Evolutionary conservation across 2,888 invertebrate genomes (phyloP).

Genomic region (Drosophila paramelanica): DNA sequence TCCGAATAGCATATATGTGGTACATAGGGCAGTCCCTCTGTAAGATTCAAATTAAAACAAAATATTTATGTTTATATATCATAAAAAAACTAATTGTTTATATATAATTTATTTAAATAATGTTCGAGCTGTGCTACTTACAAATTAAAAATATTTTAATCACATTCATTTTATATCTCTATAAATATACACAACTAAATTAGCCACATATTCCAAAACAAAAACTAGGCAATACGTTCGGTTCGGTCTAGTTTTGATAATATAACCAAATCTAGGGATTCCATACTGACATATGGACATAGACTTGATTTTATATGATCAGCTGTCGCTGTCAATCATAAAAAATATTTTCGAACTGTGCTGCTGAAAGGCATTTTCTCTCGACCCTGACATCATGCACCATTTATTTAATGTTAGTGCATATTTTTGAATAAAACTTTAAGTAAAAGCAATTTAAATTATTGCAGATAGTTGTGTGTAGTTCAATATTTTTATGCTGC

Average conservation of each 20-base stretch:
- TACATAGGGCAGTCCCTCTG: conserved; percentile 85
- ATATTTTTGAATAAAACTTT: conserved; percentile 39
- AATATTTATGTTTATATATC: too few relatives aligned
- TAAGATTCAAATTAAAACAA: neutral
- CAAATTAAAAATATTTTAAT: too few relatives aligned
- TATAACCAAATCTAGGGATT: conserved; percentile 41
- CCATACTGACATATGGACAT: conserved; percentile 33
- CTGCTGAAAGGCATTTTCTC: conserved; percentile 21
- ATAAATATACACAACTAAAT: neutral
- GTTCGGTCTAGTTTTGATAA: conserved; percentile 4
- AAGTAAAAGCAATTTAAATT: conserved; percentile 44
- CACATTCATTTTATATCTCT: neutral
- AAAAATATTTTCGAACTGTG: conserved; percentile 24
- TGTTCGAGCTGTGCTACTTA: too few relatives aligned
- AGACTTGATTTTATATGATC: conserved; percentile 44
- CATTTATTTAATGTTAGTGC: conserved; percentile 17
- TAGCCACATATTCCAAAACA: conserved; percentile 1
- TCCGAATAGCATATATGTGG: conserved; percentile 85
- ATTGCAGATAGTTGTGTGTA: conserved; percentile 38
- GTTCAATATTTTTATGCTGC: conserved; percentile 55
- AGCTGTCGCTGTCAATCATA: conserved; percentile 63
- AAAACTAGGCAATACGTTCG: neutral
- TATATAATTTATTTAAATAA: too few relatives aligned
- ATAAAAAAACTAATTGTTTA: too few relatives aligned
- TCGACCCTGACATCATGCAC: conserved; percentile 13